These are phyloP conservation scores for Marasmarcha lunaedactyla DNA, from an alignment of 2,888 invertebrate species.

Conservation along the genomic window DNA sequence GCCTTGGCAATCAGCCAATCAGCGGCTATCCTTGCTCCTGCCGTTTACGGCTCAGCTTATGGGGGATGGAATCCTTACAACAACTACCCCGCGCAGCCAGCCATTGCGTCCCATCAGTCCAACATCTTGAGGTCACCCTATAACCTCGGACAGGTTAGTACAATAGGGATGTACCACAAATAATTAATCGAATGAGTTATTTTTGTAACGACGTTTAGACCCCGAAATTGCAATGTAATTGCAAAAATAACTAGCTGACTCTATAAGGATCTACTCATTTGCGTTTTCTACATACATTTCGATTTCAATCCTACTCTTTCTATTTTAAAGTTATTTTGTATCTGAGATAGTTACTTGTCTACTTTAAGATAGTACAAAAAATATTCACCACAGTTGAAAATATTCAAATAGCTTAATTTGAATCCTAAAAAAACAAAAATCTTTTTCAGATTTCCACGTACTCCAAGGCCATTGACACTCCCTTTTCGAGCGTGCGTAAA, in stretches of 20 bases:
- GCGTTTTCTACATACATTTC: too few species aligned
- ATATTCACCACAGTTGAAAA: too few species aligned
- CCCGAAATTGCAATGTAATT: too few species aligned
- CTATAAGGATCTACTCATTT: too few species aligned
- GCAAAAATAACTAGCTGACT: too few species aligned
- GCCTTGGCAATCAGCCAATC: constrained; percentile 32
- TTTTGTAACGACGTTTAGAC: too few species aligned
- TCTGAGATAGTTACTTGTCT: too few species aligned
- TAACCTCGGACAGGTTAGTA: constrained; percentile 73
- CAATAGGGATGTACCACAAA: not conserved
- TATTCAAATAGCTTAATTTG: too few species aligned
- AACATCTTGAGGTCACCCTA: constrained; percentile 74
- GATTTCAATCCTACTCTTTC: too few species aligned
- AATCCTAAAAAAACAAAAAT: not conserved
- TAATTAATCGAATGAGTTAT: too few species aligned
- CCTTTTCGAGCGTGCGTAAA: constrained; percentile 79
- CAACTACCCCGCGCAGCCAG: constrained; percentile 51
- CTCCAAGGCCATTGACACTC: constrained; percentile 78
- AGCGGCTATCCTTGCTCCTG: constrained; percentile 43
- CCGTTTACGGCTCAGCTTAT: constrained; percentile 23
- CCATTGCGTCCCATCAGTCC: constrained; percentile 69
- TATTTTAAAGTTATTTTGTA: too few species aligned
- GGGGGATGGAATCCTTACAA: constrained; percentile 46
- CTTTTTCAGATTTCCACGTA: constrained; percentile 71
- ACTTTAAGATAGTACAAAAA: too few species aligned